Percentiles rank a stretch among this genome's conserved stretches.
Conservation (phyloP, 2,797 vertebrate genomes). For the Melanotaenia parkinsoni region DNA sequence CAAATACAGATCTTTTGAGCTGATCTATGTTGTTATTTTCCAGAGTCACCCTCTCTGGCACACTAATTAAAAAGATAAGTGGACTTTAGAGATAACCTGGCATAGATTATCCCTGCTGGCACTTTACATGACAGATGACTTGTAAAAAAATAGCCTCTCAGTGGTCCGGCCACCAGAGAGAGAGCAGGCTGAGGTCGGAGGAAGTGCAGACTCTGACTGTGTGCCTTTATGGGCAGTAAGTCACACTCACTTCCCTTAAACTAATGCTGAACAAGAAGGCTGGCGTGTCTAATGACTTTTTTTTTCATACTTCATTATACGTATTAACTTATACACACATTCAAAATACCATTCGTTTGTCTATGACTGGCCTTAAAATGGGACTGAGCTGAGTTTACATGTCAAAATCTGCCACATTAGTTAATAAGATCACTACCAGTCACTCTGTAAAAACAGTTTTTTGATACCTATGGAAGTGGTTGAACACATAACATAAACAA, state of each 20-base stretch:
- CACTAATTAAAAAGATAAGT: conserved; percentile 75
- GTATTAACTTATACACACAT: conserved; percentile 2
- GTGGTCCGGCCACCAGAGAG: conserved; percentile 63
- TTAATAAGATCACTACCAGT: not conserved
- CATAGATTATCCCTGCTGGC: conserved; percentile 63
- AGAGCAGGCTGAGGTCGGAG: conserved; percentile 64
- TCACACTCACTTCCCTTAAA: conserved; percentile 48
- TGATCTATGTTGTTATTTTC: conserved; percentile 65
- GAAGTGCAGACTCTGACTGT: conserved; percentile 68
- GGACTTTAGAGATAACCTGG: conserved; percentile 74
- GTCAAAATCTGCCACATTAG: not conserved
- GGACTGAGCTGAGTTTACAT: not conserved
- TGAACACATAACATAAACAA: not conserved
- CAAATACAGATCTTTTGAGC: conserved; percentile 57
- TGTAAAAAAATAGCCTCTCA: conserved; percentile 67
- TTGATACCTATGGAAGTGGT: conserved; percentile 1
- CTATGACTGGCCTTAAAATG: conserved; percentile 13
- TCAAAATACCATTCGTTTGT: not conserved
- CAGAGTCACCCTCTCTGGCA: conserved; percentile 55
- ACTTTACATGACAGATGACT: conserved; percentile 70
- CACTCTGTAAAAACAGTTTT: conserved; percentile 11
- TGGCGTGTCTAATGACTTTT: conserved; percentile 8
- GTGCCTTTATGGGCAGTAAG: conserved; percentile 62
- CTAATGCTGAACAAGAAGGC: conserved; percentile 28
- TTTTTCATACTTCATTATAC: conserved; percentile 4